Percentiles rank a stretch among this genome's conserved stretches.
Conservation (phyloP, 2,888 invertebrate genomes). For the Heteromurus nitidus region DNA sequence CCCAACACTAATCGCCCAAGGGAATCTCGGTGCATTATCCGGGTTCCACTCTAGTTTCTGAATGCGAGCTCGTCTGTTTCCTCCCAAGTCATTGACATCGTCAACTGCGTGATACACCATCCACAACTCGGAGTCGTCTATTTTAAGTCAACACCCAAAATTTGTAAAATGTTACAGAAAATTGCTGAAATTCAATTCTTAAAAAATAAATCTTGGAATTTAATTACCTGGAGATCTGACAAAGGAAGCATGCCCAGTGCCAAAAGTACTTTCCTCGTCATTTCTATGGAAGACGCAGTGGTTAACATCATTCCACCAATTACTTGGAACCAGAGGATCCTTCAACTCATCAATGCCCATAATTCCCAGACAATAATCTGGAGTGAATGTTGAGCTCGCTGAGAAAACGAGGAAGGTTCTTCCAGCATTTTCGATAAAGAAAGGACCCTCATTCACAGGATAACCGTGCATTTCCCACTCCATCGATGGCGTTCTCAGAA, state of each 20-base stretch:
- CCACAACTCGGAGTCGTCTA: slow-evolving; percentile 69
- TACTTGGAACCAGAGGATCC: slow-evolving; percentile 66
- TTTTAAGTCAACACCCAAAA: neutral
- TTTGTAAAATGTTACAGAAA: neutral
- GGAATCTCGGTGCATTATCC: slow-evolving; percentile 68
- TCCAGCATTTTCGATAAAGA: slow-evolving; percentile 64
- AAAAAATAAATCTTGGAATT: neutral
- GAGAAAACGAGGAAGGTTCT: slow-evolving; percentile 69
- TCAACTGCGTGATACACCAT: slow-evolving; percentile 71
- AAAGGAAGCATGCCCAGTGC: slow-evolving; percentile 71
- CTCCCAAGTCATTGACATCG: slow-evolving; percentile 66
- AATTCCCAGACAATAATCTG: slow-evolving; percentile 70
- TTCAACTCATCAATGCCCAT: slow-evolving; percentile 66
- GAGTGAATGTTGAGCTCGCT: slow-evolving; percentile 67
- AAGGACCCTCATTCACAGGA: slow-evolving; percentile 70
- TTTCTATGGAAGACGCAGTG: slow-evolving; percentile 69
- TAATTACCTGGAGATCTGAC: slow-evolving; percentile 68
- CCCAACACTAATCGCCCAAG: slow-evolving; percentile 61
- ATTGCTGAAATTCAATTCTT: neutral
- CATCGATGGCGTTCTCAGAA: slow-evolving; percentile 64
- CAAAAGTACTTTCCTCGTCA: slow-evolving; percentile 69
- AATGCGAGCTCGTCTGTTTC: slow-evolving; percentile 62
- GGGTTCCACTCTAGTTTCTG: slow-evolving; percentile 71
- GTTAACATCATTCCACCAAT: slow-evolving; percentile 71
- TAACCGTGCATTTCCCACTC: slow-evolving; percentile 70